phyloP scores from a whole-genome alignment of 2,797 vertebrate species.

The Margarornis squamiger region DNA sequence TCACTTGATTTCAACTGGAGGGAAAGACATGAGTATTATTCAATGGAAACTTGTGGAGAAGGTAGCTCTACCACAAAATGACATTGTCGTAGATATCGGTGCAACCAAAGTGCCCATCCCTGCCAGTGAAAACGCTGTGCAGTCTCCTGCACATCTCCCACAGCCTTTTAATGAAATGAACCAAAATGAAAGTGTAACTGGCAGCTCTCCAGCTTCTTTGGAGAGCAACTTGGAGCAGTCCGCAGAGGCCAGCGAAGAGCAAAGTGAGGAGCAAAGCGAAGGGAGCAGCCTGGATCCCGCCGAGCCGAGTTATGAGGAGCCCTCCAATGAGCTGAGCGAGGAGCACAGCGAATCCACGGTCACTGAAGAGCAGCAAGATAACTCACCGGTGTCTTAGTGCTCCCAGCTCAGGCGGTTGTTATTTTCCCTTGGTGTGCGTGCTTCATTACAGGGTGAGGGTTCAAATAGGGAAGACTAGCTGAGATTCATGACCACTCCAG shows the following conservation, averaged over 20 bases:
- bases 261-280: constrained; percentile 73
- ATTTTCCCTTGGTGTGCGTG: constrained; percentile 53
- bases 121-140: constrained; percentile 54
- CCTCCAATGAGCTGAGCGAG: constrained; percentile 43
- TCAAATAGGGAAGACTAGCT: constrained; percentile 65
- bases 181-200: constrained; percentile 59
- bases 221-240: constrained; percentile 75
- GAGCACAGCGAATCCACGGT: constrained; percentile 56
- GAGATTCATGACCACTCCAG: constrained; percentile 56
- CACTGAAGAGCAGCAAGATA: constrained; percentile 64
- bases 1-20: constrained; percentile 95
- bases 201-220: constrained; percentile 70
- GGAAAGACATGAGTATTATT: constrained; percentile 97
- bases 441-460: constrained; percentile 64
- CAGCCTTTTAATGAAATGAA: constrained; percentile 55
- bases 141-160: constrained; percentile 32
- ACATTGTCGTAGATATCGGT: constrained; percentile 66
- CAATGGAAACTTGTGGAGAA: constrained; percentile 95
- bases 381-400: constrained; percentile 58
- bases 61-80: constrained; percentile 77
- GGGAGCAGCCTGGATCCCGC: constrained; percentile 70
- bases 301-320: constrained; percentile 62
- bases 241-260: constrained; percentile 60
- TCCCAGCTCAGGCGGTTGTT: background rate
- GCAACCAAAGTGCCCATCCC: constrained; percentile 64